Base-by-base conservation (phyloP, 2,113 vertebrate species). In the Probosciger aterrimus region DNA sequence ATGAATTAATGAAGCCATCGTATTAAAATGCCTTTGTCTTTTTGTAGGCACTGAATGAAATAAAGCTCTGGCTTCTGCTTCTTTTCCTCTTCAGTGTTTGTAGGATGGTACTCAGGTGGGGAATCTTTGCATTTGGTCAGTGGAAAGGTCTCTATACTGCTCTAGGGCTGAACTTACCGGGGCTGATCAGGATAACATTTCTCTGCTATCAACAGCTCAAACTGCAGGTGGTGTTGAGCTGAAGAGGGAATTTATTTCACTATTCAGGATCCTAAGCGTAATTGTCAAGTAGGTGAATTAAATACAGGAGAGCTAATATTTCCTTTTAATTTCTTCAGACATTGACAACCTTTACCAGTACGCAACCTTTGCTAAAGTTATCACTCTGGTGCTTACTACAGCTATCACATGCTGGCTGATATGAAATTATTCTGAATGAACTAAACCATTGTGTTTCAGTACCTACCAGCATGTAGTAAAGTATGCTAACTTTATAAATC, bases 271-370 rank as follows among this genome's bases (percentile, higher is more conserved):
- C 49, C 28, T 84, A 53, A 46, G 43, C 17, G 18, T 76, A 81
- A 65, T 47, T 89, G 31, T 94, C 71, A 71, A 86, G 60, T 67
- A 74, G 65, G 23, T 79, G 76, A 92, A 92, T 96, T 69, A 89
- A 94, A 78, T 70, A 19, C 18, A 62, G 43, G 64, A 86, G n/a
- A 77, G 31, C 53, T 76, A 86, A 41, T 92, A 41, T n/a, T 95
- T 86, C 52, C 31, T 63, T 92, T 80, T 80, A 60, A 75, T 74
- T 75, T 81, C 37, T 84, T 74, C 68, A 55, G 60, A 65, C 23
- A 71, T 49, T 68, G 50, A 62, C 79, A 89, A 37, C 71, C 60
- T 95, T 63, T 88, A 43, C 49, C 3, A 4, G 41, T n/a, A 57
- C 25, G 74, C 82, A 70, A 57, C 81, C 77, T 93, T 39, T 84